Conservation (phyloP, 2,888 invertebrate species). For the Acronicta aceris region DNA sequence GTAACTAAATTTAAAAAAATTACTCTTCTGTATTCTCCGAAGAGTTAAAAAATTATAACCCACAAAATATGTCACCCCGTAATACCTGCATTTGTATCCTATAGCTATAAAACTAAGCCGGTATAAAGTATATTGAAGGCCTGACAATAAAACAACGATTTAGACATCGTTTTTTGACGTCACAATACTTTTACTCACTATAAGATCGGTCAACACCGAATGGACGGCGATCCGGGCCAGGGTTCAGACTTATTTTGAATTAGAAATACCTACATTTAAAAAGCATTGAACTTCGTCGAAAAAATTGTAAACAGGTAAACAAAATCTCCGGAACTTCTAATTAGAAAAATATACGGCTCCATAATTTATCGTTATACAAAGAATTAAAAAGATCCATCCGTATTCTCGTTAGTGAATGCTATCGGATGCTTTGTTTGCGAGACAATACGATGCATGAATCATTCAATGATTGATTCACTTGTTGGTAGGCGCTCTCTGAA, state of each 20-base stretch:
- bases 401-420: background rate
- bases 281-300: background rate
- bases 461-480: slow-evolving; percentile 12
- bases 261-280: background rate
- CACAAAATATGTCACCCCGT: too few species aligned
- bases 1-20: too few species aligned
- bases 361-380: background rate
- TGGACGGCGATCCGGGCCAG: slow-evolving; percentile 1
- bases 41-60: too few species aligned
- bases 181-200: slow-evolving; percentile 26
- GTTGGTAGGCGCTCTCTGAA: slow-evolving; percentile 3
- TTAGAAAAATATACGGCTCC: background rate
- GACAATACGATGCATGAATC: slow-evolving; percentile 17
- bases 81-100: too few species aligned
- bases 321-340: background rate
- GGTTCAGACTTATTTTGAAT: background rate
- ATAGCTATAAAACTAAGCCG: slow-evolving; percentile 22
- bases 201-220: slow-evolving; percentile 24
- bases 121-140: slow-evolving; percentile 21
- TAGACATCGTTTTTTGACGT: slow-evolving; percentile 24
- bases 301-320: background rate
- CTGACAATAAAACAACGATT: slow-evolving; percentile 21
- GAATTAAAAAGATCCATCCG: background rate
- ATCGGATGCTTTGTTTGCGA: slow-evolving; percentile 8
- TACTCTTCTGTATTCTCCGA: too few species aligned